These are phyloP conservation scores for Alloplasta piceator DNA, from an alignment of 2,888 invertebrate species.

Conservation along the genomic window DNA sequence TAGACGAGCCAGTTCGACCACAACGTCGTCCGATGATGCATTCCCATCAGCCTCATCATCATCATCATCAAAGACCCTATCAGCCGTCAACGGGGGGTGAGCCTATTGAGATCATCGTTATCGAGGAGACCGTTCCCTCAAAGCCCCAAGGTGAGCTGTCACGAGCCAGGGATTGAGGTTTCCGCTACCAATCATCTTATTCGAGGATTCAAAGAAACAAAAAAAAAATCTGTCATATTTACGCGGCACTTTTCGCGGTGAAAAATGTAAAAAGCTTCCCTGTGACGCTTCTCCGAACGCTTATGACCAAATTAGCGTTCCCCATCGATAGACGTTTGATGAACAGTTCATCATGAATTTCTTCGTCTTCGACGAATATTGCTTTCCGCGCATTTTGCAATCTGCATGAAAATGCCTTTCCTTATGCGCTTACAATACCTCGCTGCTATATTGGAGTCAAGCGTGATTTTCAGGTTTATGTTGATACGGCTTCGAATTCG, in stretches of 20 bases:
- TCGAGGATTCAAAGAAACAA: constrained; percentile 6
- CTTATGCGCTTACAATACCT: no score
- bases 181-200: constrained; percentile 13
- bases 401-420: no score
- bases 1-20: constrained; percentile 41
- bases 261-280: no score
- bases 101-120: constrained; percentile 72
- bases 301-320: constrained; percentile 14
- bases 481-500: no score
- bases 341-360: constrained; percentile 5
- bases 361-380: background rate
- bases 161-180: constrained; percentile 30
- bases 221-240: background rate
- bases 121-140: constrained; percentile 69
- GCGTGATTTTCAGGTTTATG: no score
- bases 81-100: constrained; percentile 42
- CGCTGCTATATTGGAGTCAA: no score
- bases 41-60: constrained; percentile 56
- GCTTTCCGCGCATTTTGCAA: no score
- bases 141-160: constrained; percentile 68
- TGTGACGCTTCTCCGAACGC: constrained; percentile 49
- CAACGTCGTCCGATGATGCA: constrained; percentile 28
- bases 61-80: constrained; percentile 58
- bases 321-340: background rate
- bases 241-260: no score